Evolutionary conservation across 2,113 vertebrate genomes (phyloP).

Genomic region (Heterotilapia buettikoferi): DNA sequence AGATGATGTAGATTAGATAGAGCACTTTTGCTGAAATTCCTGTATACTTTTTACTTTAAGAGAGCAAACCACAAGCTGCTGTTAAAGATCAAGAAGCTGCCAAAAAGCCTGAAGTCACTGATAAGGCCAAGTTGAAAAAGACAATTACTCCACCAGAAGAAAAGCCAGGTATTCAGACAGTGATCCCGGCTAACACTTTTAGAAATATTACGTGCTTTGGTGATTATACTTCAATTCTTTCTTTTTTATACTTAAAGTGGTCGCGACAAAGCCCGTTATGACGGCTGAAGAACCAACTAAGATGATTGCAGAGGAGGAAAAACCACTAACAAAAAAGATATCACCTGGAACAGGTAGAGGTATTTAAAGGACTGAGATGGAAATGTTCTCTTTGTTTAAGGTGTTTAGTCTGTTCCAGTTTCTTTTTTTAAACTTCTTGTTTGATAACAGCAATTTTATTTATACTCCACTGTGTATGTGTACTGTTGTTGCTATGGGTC

Average conservation of each 20-base stretch:
- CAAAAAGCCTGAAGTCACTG: slow-evolving; percentile 25
- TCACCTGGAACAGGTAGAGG: slow-evolving; percentile 48
- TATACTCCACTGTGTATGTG: not conserved
- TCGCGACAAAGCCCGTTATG: not conserved
- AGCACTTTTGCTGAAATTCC: not conserved
- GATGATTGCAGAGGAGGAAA: slow-evolving; percentile 32
- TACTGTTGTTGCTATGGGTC: not conserved
- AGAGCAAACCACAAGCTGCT: slow-evolving; percentile 8
- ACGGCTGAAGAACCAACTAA: slow-evolving; percentile 42
- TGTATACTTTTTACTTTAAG: slow-evolving; percentile 30
- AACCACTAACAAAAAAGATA: slow-evolving; percentile 17
- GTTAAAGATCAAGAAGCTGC: slow-evolving; percentile 17
- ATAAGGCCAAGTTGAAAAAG: slow-evolving; percentile 10
- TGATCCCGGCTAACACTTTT: not conserved
- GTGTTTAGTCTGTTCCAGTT: not conserved
- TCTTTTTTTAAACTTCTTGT: not conserved
- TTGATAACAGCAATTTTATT: not conserved
- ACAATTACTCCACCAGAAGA: not conserved
- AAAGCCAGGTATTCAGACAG: slow-evolving; percentile 44
- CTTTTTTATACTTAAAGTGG: slow-evolving; percentile 35
- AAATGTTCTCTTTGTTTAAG: not conserved
- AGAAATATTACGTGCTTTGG: not conserved
- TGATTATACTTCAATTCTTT: not conserved
- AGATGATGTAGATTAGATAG: not conserved
- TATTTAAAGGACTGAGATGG: not conserved